phyloP scores from a whole-genome alignment of 1,140 invertebrate species.

The Leptinotarsa texana region DNA sequence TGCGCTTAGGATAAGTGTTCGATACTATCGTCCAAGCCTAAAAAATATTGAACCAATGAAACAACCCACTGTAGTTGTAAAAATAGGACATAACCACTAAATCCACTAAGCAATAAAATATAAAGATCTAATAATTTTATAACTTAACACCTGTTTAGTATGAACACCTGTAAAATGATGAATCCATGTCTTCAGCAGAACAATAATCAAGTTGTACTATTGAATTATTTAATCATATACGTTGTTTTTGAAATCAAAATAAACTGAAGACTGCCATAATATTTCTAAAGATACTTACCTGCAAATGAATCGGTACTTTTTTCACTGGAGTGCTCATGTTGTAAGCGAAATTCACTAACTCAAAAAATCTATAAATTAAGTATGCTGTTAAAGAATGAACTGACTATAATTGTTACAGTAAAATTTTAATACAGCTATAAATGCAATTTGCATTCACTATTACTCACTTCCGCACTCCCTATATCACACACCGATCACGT shows the following conservation, averaged over 20 bases:
- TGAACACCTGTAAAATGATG: neutral
- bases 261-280: neutral
- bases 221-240: neutral
- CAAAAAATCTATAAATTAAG: no score
- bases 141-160: neutral
- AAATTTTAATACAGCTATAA: neutral
- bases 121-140: constrained; percentile 8
- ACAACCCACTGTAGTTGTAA: neutral
- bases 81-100: neutral
- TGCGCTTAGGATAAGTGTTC: neutral
- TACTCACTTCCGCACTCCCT: neutral
- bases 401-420: no score
- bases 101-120: neutral
- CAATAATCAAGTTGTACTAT: neutral
- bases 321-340: constrained; percentile 68
- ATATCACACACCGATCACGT: neutral
- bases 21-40: neutral
- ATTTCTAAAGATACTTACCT: constrained; percentile 64
- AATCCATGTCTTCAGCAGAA: neutral
- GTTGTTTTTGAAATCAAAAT: constrained; percentile 8
- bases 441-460: neutral
- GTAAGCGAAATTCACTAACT: neutral
- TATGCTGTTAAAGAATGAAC: no score
- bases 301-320: constrained; percentile 92
- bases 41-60: neutral